Base-by-base conservation (phyloP, 2,888 invertebrate genomes). In the Petrolisthes cinctipes region DNA sequence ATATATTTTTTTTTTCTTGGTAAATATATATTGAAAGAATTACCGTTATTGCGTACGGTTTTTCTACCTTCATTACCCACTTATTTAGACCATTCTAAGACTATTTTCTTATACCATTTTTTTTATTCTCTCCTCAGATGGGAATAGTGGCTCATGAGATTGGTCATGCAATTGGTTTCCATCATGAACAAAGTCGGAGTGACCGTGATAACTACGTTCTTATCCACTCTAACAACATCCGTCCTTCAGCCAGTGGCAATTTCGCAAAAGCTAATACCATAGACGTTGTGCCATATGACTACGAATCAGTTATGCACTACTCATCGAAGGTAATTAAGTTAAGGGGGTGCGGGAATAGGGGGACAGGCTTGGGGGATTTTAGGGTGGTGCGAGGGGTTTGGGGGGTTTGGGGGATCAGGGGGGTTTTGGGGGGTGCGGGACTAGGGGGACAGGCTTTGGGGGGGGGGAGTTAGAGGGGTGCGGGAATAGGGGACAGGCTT, bases 91-190 rank as follows among this genome's bases (percentile, higher is more conserved):
- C 37, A 1, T 37, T 37, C 2, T 37, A 37, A 37, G 37, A 37
- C 37, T 37, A 37, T 61, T 3, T 17, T 61, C 37, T 37, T 37
- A 37, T 37, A 37, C 37, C 37, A 1, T 37, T 37, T 37, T 1
- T 37, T 37, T 2, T 37, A 0, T 61, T 17, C 61, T 61, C 20
- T 71, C 17, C 11, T 37, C 54, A 78, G 78, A 23, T 78, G 6
- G 78, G 51, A 51, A 53, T 51, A 7, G 78, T 54, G 53, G 54
- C 54, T 20, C 78, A 78, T 51, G 78, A 78, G 37, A 78, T 78
- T 37, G 78, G 78, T 51, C 78, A 78, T 20, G 53, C 53, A 11
- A 78, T 78, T 5, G 78, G 78, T 0, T 54, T 78, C 51, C 1
- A 6, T 51, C 78, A 78, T 51, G 78, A 78, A 54, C 78, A 78